These are phyloP conservation scores for Perognathus longimembris DNA, from an alignment of 2,113 vertebrate species.

Conservation along the genomic window DNA sequence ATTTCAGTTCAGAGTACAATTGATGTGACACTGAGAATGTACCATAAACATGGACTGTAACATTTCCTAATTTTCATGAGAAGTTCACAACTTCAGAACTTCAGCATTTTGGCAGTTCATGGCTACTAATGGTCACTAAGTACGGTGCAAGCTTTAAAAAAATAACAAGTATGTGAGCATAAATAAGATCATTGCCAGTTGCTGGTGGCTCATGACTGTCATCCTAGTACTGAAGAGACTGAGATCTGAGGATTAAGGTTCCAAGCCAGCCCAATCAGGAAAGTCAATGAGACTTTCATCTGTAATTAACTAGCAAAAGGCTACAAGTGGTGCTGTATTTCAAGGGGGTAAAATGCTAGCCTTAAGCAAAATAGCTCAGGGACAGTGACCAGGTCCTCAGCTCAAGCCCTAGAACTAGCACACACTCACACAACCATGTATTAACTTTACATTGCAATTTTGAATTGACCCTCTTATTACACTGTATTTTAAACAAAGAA, in stretches of 20 bases:
- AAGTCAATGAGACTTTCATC: no score
- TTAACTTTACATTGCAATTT: not conserved
- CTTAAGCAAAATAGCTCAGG: no score
- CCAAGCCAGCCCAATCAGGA: no score
- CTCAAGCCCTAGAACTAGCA: no score
- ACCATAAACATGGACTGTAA: not conserved
- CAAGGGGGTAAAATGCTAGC: no score
- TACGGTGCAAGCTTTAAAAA: constrained; percentile 37
- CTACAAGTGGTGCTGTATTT: no score
- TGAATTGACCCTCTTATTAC: not conserved
- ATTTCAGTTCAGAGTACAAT: not conserved
- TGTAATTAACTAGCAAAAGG: no score
- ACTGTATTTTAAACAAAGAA: constrained; percentile 29
- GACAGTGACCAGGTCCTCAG: no score
- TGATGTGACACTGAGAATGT: not conserved
- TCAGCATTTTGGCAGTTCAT: constrained; percentile 15
- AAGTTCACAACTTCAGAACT: not conserved
- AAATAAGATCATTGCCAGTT: constrained; percentile 31
- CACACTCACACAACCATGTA: not conserved
- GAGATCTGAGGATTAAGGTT: no score
- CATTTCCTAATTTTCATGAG: not conserved
- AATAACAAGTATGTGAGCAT: not conserved
- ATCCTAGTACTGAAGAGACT: no score
- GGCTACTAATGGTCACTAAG: constrained; percentile 16
- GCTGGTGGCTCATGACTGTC: no score